A percentile compares a stretch with the other conserved stretches of the same genome.
These are phyloP conservation scores for Limnephilus lunatus DNA, from an alignment of 2,888 invertebrate genomes.

Conservation along the genomic window DNA sequence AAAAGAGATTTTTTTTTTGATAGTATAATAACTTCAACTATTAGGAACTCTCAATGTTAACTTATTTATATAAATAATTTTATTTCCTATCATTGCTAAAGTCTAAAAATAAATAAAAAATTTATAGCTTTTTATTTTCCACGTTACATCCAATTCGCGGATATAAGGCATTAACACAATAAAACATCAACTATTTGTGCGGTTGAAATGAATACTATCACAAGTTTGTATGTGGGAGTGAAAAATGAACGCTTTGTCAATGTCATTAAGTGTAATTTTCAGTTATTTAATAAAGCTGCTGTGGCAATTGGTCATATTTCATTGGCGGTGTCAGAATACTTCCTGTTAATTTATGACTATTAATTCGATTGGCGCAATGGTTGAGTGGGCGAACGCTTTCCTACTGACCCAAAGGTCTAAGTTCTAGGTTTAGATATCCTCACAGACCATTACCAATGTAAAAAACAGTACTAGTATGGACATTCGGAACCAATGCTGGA, in stretches of 20 bases:
- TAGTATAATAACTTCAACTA: too few relatives aligned
- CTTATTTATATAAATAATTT: too few relatives aligned
- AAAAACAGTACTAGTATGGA: not conserved
- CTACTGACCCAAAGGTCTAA: slow-evolving; percentile 2
- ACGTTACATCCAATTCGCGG: not conserved
- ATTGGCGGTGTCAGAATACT: not conserved
- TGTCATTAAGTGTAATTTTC: not conserved
- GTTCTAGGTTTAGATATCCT: not conserved
- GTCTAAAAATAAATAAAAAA: too few relatives aligned
- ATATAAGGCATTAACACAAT: not conserved
- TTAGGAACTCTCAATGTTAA: too few relatives aligned
- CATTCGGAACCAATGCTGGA: not conserved
- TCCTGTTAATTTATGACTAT: not conserved
- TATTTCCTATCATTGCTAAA: too few relatives aligned
- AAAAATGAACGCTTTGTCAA: not conserved
- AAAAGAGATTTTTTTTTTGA: too few relatives aligned
- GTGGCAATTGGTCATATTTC: not conserved
- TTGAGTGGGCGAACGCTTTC: not conserved
- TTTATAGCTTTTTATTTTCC: too few relatives aligned
- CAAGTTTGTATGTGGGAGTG: not conserved
- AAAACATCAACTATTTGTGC: not conserved
- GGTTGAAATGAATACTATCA: not conserved
- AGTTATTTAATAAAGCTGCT: not conserved
- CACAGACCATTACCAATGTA: not conserved
- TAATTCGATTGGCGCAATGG: not conserved